Evolutionary conservation across 1,140 invertebrate genomes (phyloP).

Genomic region (Rhynchophorus ferrugineus): DNA sequence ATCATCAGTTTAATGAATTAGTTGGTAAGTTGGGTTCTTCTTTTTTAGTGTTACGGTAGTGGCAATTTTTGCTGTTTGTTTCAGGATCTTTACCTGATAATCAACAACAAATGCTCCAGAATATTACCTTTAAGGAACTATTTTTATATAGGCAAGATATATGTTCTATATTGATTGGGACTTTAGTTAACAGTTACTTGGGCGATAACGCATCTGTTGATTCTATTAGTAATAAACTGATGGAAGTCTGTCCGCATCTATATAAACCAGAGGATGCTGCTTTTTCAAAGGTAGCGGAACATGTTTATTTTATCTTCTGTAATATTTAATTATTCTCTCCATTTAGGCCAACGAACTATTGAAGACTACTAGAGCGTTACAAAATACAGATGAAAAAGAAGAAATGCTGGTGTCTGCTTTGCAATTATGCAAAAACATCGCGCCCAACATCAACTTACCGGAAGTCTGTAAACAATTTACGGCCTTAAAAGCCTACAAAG

Average conservation of each 20-base stretch:
- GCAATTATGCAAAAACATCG: constrained; percentile 79
- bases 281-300: constrained; percentile 88
- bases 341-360: constrained; percentile 78
- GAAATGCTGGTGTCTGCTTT: constrained; percentile 69
- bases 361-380: constrained; percentile 63
- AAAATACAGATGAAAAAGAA: constrained; percentile 63
- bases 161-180: constrained; percentile 63
- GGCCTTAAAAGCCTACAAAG: constrained; percentile 71
- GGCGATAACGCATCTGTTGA: constrained; percentile 92
- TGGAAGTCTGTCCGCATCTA: constrained; percentile 86
- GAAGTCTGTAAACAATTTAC: constrained; percentile 72
- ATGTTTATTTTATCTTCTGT: constrained; percentile 24
- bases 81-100: constrained; percentile 55
- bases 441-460: constrained; percentile 67
- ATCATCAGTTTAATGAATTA: constrained; percentile 76
- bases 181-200: constrained; percentile 78
- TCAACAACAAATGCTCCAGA: constrained; percentile 51
- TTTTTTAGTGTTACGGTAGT: background rate
- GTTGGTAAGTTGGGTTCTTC: constrained; percentile 13
- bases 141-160: constrained; percentile 78
- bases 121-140: constrained; percentile 64
- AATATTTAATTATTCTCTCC: background rate
- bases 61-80: constrained; percentile 44
- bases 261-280: constrained; percentile 94
- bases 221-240: constrained; percentile 77